These are phyloP conservation scores for Synanthedon andrenaeformis DNA, from an alignment of 2,888 invertebrate genomes.

Conservation along the genomic window DNA sequence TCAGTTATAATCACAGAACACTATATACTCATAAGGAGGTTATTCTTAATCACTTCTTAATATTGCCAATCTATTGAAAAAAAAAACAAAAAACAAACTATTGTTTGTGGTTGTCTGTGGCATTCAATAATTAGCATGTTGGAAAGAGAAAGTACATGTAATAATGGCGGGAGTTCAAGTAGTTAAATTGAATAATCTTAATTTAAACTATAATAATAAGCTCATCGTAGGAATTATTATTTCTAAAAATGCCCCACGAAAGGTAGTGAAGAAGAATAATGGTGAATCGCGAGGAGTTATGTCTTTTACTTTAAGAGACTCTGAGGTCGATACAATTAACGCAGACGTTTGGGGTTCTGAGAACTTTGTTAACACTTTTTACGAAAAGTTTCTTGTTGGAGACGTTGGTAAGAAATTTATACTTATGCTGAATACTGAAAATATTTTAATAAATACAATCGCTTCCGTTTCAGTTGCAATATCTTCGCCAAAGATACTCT, in stretches of 20 bases:
- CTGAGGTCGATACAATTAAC: conserved; percentile 77
- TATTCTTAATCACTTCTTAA: too few species aligned
- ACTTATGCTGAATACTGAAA: neutral
- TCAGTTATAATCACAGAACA: too few species aligned
- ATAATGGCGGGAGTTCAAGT: conserved; percentile 60
- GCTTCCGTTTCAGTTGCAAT: conserved; percentile 72
- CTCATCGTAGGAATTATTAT: conserved; percentile 72
- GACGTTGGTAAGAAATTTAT: conserved; percentile 71
- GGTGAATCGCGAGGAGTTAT: conserved; percentile 76
- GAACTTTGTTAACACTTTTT: conserved; percentile 72
- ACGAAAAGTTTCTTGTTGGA: conserved; percentile 75
- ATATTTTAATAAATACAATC: neutral
- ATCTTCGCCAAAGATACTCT: conserved; percentile 72
- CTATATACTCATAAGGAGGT: too few species aligned
- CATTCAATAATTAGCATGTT: neutral
- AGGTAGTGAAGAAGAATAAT: conserved; percentile 58
- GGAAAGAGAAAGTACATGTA: neutral
- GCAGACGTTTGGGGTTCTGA: conserved; percentile 81
- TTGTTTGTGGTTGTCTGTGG: too few species aligned
- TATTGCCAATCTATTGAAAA: too few species aligned
- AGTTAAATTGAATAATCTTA: conserved; percentile 46
- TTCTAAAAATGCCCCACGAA: conserved; percentile 73
- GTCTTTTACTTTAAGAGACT: conserved; percentile 82
- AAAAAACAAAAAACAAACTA: too few species aligned
- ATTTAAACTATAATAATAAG: conserved; percentile 50